These are phyloP conservation scores for Drosophila anceps DNA, from an alignment of 2,888 invertebrate species.

Conservation along the genomic window DNA sequence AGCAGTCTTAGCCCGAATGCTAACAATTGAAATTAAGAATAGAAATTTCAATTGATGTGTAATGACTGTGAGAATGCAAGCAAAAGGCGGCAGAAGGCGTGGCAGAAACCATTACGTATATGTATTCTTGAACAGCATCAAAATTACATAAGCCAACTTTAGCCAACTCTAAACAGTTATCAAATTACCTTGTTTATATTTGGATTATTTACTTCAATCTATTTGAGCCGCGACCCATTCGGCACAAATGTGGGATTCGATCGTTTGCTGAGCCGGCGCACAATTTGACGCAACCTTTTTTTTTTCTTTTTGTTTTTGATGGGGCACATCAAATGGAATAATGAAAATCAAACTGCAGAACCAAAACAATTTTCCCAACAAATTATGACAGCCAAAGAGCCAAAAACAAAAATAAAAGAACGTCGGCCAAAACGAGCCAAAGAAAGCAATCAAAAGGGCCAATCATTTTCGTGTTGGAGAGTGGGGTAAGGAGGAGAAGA, in stretches of 20 bases:
- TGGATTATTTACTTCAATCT: background rate
- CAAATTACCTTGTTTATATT: background rate
- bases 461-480: conserved; percentile 33
- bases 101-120: no score
- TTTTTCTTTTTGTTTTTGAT: conserved; percentile 3
- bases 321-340: conserved; percentile 34
- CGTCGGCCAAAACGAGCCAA: conserved; percentile 29
- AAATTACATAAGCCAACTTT: no score
- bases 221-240: background rate
- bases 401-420: background rate
- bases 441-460: conserved; percentile 65
- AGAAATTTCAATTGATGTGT: no score
- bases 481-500: no score
- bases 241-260: conserved; percentile 20
- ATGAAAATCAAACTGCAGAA: conserved; percentile 59
- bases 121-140: no score
- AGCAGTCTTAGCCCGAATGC: no score
- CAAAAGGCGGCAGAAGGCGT: no score
- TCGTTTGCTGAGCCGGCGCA: conserved; percentile 4
- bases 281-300: conserved; percentile 40
- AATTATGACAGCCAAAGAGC: conserved; percentile 48
- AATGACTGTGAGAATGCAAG: no score
- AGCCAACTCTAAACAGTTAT: background rate
- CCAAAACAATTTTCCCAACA: conserved; percentile 64
- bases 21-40: no score